Evolutionary conservation across 2,888 invertebrate genomes (phyloP), one percentile per base, ranked within the genome.

Genomic region (Drosophila meridiana): DNA sequence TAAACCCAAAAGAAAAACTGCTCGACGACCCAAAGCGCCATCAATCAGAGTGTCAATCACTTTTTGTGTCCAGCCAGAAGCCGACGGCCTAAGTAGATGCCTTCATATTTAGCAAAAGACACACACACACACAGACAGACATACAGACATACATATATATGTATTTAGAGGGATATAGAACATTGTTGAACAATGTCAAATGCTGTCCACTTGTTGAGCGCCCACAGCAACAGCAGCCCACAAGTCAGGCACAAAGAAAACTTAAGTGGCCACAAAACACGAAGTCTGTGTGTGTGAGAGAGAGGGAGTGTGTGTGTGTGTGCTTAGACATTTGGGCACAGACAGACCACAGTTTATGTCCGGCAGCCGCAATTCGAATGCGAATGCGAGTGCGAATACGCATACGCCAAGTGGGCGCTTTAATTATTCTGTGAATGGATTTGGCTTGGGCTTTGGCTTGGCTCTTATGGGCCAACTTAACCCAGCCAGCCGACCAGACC

Each of bases 21-120:
- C 55, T 57, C 71, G 34, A 40, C 50, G 62, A 61, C 69, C 78
- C 70, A 57, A 77, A 87, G 87, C 73, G 73, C 85, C 80, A 85
- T 89, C 87, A 87, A 89, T 85, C 89, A 89, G 82, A 78, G 74
- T 89, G 89, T 85, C 85, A 85, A 85, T 85, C 85, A 87, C 85
- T 71, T 87, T 75, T 58, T 50, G 55, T 32, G 84, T 59, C 30
- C 56, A n/a, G 56, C 70, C 66, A 57, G 60, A 73, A 64, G 74
- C 56, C 47, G 62, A 4, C 58, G 45, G 40, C 48, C 67, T 76
- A 89, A 84, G 87, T 79, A 80, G 77, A 75, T 69, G 73, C 81
- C 58, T 67, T 45, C 61, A 69, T 69, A 48, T 68, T 68, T 11
- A 56, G 55, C 66, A 45, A 66, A 36, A 38, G 58, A 42, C 47